These are phyloP conservation scores for Threskiornis aethiopicus DNA, from an alignment of 2,797 vertebrate species.

Conservation along the genomic window DNA sequence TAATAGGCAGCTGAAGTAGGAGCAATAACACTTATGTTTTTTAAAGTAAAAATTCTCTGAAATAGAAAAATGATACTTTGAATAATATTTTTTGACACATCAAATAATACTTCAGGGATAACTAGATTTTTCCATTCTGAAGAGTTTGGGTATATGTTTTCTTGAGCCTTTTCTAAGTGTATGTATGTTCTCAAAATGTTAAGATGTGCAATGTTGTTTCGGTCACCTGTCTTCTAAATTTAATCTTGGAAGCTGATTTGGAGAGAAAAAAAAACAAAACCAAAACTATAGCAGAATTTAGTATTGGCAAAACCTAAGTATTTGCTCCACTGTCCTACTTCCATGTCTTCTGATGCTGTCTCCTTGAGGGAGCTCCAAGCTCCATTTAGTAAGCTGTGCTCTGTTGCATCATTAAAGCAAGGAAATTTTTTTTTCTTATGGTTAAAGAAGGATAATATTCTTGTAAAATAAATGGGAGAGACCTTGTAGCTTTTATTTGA, in stretches of 20 bases:
- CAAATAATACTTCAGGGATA: background rate
- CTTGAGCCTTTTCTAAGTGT: background rate
- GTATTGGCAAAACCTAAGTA: background rate
- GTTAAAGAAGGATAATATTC: background rate
- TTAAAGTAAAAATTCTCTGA: background rate
- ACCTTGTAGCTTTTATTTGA: background rate
- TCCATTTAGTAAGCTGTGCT: background rate
- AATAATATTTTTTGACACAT: background rate
- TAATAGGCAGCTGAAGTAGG: background rate
- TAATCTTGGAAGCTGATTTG: background rate
- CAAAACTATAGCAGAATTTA: background rate
- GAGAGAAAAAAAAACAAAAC: background rate
- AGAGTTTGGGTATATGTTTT: background rate
- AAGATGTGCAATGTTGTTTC: background rate
- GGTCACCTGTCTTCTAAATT: background rate
- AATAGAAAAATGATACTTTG: background rate
- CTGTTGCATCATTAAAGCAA: background rate
- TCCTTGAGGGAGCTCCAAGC: background rate
- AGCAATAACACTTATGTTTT: background rate
- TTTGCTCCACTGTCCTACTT: background rate
- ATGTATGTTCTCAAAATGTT: background rate
- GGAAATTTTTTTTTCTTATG: background rate
- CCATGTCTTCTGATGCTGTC: background rate
- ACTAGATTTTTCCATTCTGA: background rate
- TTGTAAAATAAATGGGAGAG: background rate